A percentile compares a stretch with the other conserved stretches of the same genome.
Evolutionary conservation across 2,113 vertebrate genomes (phyloP).

Genomic region (Ceyx melanurus): DNA sequence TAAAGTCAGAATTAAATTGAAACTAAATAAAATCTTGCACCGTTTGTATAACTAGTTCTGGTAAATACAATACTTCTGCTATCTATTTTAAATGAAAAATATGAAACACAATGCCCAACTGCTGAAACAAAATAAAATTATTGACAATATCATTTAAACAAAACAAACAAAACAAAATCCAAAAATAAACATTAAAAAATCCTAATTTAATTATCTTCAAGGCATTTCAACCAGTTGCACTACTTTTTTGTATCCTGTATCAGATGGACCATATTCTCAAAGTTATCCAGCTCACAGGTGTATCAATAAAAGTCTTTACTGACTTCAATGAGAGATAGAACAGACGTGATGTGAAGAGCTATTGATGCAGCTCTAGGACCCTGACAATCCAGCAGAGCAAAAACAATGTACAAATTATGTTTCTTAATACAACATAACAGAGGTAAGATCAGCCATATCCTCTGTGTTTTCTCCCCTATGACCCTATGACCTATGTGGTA

Average conservation of each 20-base stretch:
- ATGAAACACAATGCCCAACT: background rate
- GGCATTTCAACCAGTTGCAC: background rate
- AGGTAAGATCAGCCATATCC: background rate
- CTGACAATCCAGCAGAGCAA: background rate
- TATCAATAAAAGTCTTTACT: background rate
- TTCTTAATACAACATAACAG: background rate
- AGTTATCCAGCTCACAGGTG: background rate
- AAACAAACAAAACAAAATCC: no score
- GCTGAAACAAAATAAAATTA: background rate
- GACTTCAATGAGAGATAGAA: fast-evolving
- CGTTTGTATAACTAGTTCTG: background rate
- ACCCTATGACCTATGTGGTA: background rate
- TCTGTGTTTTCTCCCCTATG: background rate
- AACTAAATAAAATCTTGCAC: background rate
- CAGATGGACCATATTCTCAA: background rate
- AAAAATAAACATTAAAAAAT: background rate
- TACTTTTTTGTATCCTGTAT: fast-evolving
- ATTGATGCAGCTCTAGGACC: background rate
- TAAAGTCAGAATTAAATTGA: background rate
- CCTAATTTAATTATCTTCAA: background rate
- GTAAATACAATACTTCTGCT: background rate
- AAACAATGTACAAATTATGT: background rate
- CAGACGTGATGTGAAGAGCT: background rate
- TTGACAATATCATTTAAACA: background rate
- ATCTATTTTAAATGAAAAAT: background rate